Base-by-base conservation (phyloP, 2,113 vertebrate species). In the Grantiella picta region DNA sequence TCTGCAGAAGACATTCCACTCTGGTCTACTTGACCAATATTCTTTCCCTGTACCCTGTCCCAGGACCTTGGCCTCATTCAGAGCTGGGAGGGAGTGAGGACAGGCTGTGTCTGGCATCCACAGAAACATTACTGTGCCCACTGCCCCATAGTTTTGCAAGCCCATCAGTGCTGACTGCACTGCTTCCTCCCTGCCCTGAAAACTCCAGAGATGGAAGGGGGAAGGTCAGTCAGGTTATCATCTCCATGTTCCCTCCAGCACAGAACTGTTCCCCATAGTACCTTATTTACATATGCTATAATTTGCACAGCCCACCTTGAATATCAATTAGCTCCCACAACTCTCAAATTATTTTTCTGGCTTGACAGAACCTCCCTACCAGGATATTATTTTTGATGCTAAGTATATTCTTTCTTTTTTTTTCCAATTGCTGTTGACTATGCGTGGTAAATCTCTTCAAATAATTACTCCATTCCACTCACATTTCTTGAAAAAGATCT, bases 41-140 rank as follows among this genome's bases (percentile, higher is more conserved):
- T 82, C 11, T 11, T 42, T 7, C 10, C 1, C 2, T 17, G 13
- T 19, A 61, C 18, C 50, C 16, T 47, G 12, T 45, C n/a, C 19
- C 2, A 6, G 42, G 6, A 36, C 18, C 36, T 52, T 29, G 56
- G 44, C 13, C n/a, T 64, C 27, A 47, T 36, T 61, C 22, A 85
- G 75, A 89, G 28, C 40, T 3, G 2, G 10, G 16, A 35, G 12
- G 9, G 28, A 11, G 8, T 19, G 35, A 52, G 29, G 33, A 65
- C 31, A 23, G 35, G 21, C 15, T 3, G 3, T 33, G 33, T 56
- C 29, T 61, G 42, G 40, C 19, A 52, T 15, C 9, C 5, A 3
- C 7, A 52, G 33, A 44, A 12, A 4, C 10, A 20, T 27, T 42
- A 24, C 44, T n/a, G n/a, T 0, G 1, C 15, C 24, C 10, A 9